Base-by-base conservation (phyloP, 2,113 vertebrate species). In the Bubalus kerabau region DNA sequence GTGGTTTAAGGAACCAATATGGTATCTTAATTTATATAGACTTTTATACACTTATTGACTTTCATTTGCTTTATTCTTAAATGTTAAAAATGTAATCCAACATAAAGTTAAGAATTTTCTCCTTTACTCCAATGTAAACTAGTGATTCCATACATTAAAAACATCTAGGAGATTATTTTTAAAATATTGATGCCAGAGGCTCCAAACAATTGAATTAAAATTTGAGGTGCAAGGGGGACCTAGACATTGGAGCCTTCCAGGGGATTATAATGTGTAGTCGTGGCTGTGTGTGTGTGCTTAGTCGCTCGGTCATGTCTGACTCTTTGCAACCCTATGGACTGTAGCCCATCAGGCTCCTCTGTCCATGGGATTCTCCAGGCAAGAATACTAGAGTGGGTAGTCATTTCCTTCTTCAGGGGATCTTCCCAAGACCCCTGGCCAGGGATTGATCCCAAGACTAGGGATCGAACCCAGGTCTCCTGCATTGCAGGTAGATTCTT, bases 1-100 rank as follows among this genome's bases (percentile, higher is more conserved):
- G 99, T 99, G 99, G 99, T 98, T 98, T 95, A 98, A 99, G 95
- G 99, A 99, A 95, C 99, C 99, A 86, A 99, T 99, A 98, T 98
- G 98, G 99, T 99, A 99, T 57, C 97, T 90, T 62, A 90, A 86
- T 97, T 52, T 83, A 71, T n/a, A 50, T 50, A 71, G 82, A 13
- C 76, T 89, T 81, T 81, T 94, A 19, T 97, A 80, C 14, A 81
- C 87, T 90, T 64, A 36, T 4, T 89, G 60, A 59, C 86, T 95
- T 91, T 52, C 50, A 28, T 85, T 85, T 96, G 32, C 46, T 92
- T 94, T 95, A 82, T 80, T 96, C 36, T 71, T 90, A 80, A 94
- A 96, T 74, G 59, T 89, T 78, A 84, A 91, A 96, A 96, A 48
- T 54, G 7, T 54, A 95, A n/a, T 74, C 3, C 19, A 89, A 74